Evolutionary conservation across 2,113 vertebrate genomes (phyloP).

Genomic region (Aleadryas rufinucha): DNA sequence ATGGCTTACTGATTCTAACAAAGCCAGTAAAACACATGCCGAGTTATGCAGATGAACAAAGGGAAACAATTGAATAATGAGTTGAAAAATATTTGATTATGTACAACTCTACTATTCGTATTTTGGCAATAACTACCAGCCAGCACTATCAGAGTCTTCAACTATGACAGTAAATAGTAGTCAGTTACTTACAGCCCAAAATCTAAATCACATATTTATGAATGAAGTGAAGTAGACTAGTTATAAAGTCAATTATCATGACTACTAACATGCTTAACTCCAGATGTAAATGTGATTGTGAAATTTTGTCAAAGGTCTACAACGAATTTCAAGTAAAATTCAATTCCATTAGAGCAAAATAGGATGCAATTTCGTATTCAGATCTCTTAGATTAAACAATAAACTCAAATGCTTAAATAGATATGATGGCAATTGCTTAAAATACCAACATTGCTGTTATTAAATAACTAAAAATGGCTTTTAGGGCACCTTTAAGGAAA

Average conservation of each 20-base stretch:
- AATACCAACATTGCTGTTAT: background rate
- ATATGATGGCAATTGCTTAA: background rate
- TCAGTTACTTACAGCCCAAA: background rate
- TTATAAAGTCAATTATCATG: background rate
- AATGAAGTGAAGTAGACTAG: background rate
- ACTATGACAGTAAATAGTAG: background rate
- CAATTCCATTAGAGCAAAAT: background rate
- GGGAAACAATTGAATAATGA: background rate
- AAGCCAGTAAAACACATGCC: background rate
- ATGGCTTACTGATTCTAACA: background rate
- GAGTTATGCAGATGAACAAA: background rate
- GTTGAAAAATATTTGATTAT: background rate
- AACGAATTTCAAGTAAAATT: background rate
- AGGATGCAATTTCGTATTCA: background rate
- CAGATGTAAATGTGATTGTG: background rate
- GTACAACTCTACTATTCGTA: background rate
- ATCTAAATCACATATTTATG: background rate
- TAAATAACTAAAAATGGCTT: background rate
- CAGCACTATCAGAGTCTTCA: background rate
- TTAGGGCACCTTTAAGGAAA: background rate
- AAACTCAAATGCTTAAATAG: background rate
- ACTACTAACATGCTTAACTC: background rate
- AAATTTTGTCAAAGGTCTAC: background rate
- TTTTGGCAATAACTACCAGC: background rate
- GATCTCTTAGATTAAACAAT: background rate